phyloP scores from a whole-genome alignment of 2,797 vertebrate species.

The Phylloscopus collybita region DNA sequence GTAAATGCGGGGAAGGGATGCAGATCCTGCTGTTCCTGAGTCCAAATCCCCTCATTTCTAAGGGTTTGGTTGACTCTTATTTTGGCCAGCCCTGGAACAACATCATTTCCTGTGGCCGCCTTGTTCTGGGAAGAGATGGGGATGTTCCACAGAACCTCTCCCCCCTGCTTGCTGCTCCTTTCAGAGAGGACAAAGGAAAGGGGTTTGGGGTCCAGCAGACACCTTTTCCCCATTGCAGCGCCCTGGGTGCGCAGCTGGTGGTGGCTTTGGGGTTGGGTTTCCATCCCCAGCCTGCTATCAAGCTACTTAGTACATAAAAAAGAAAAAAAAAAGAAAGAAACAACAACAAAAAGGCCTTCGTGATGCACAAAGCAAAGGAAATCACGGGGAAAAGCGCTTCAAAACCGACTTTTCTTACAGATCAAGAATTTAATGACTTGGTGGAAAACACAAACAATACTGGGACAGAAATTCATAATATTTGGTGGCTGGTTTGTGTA shows the following conservation, averaged over 20 bases:
- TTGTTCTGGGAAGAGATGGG: background rate
- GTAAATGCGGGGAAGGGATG: background rate
- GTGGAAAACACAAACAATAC: background rate
- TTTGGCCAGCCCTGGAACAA: background rate
- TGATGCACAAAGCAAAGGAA: background rate
- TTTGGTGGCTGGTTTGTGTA: background rate
- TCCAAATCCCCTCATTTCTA: background rate
- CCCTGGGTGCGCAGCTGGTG: fast-evolving
- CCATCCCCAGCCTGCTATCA: background rate
- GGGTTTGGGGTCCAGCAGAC: background rate
- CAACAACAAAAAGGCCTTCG: background rate
- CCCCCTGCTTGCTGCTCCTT: background rate
- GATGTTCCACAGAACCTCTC: background rate
- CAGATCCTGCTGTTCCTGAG: background rate
- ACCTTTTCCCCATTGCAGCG: too few relatives aligned
- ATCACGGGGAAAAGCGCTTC: background rate
- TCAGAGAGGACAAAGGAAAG: background rate
- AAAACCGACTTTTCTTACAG: background rate
- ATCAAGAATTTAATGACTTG: conserved; percentile 4
- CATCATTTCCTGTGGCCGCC: background rate
- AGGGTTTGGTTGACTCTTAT: background rate
- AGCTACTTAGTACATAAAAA: background rate
- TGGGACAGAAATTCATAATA: background rate
- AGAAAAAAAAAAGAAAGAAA: background rate
- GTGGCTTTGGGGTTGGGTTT: background rate